Evolutionary conservation across 1,140 invertebrate species (phyloP).

Genomic region (Drosophila lowei): DNA sequence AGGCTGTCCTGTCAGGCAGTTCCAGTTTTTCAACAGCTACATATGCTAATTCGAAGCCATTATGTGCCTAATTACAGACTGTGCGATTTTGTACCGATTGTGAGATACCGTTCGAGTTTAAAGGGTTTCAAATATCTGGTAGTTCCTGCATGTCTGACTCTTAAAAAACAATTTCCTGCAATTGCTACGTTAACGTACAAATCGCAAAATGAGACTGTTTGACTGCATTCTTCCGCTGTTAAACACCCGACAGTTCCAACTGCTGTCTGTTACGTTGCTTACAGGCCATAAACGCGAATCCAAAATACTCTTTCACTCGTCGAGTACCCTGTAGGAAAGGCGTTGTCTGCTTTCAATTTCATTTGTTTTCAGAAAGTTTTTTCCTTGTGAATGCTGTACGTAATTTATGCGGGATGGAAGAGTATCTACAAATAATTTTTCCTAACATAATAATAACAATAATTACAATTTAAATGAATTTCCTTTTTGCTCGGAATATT

Average conservation of each 20-base stretch:
- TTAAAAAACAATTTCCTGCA: too few species aligned
- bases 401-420: conserved; percentile 51
- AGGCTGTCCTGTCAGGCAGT: not conserved
- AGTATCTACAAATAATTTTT: conserved; percentile 12
- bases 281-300: too few species aligned
- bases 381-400: conserved; percentile 24
- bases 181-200: too few species aligned
- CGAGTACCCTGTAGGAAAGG: conserved; percentile 13
- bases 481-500: not conserved
- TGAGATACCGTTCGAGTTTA: too few species aligned
- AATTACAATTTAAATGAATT: conserved; percentile 41
- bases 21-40: conserved; percentile 36
- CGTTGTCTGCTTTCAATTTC: conserved; percentile 35
- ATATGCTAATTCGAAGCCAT: conserved; percentile 60
- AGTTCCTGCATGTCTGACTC: too few species aligned
- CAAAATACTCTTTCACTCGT: too few species aligned
- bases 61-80: conserved; percentile 61
- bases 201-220: too few species aligned
- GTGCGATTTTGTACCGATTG: not conserved
- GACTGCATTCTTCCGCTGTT: too few species aligned
- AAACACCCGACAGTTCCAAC: too few species aligned
- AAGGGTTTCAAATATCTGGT: too few species aligned
- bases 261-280: too few species aligned
- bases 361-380: conserved; percentile 15
- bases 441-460: conserved; percentile 32